Conservation (phyloP, 2,888 invertebrate genomes). For the Diaperis boleti region DNA sequence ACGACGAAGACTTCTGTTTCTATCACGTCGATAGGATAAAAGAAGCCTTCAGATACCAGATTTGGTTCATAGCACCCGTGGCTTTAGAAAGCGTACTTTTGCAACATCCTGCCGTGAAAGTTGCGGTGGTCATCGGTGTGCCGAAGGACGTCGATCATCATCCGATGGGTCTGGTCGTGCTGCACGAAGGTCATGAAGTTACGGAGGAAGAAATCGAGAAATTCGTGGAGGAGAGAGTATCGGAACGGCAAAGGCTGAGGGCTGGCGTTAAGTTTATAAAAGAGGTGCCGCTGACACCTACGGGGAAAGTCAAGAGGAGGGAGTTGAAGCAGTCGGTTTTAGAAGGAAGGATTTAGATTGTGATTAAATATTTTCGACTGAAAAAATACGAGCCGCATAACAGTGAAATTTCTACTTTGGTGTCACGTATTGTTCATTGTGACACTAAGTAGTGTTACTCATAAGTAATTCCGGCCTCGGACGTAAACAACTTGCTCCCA, state of each 20-base stretch:
- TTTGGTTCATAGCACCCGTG: conserved; percentile 57
- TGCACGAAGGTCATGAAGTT: conserved; percentile 19
- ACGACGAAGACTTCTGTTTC: conserved; percentile 54
- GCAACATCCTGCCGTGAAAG: conserved; percentile 53
- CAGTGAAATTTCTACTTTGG: no score
- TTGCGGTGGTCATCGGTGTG: conserved; percentile 55
- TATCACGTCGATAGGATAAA: conserved; percentile 54
- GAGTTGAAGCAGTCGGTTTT: neutral
- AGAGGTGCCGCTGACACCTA: conserved; percentile 32
- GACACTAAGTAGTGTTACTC: no score
- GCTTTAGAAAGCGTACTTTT: conserved; percentile 51
- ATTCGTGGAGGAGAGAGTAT: conserved; percentile 37
- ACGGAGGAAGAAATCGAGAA: conserved; percentile 45
- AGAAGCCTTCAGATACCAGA: conserved; percentile 57
- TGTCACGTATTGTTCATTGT: no score
- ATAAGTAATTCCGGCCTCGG: no score
- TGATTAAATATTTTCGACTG: no score
- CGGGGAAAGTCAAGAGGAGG: conserved; percentile 45
- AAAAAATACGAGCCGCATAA: no score
- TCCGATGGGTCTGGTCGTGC: conserved; percentile 48
- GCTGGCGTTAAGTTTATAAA: conserved; percentile 37
- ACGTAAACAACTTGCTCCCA: no score
- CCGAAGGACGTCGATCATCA: conserved; percentile 52
- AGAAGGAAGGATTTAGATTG: no score
- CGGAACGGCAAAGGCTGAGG: conserved; percentile 40